Conservation (phyloP, 2,888 invertebrate species). For the Sphecodes monilicornis region DNA sequence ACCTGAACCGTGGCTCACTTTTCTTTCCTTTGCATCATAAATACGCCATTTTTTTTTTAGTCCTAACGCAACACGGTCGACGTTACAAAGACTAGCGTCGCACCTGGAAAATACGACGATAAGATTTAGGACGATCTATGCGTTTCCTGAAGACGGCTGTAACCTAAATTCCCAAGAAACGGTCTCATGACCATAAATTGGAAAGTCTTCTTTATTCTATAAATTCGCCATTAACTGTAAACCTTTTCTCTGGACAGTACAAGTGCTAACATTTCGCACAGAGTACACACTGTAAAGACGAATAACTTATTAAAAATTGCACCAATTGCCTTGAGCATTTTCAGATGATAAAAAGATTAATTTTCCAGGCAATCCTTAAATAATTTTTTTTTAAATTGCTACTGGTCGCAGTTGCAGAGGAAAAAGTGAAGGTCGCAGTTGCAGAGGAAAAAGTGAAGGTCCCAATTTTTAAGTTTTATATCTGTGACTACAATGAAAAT, state of each 20-base stretch:
- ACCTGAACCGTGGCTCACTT: not conserved
- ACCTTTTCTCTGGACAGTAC: not conserved
- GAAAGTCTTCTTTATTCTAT: constrained; percentile 3
- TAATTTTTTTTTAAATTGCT: too few relatives aligned
- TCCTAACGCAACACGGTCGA: not conserved
- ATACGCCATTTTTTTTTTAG: not conserved
- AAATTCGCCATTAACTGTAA: not conserved
- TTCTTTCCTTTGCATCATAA: not conserved
- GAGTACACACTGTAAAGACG: too few relatives aligned
- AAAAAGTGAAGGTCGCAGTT: too few relatives aligned
- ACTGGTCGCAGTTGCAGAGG: too few relatives aligned
- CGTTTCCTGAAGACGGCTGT: not conserved
- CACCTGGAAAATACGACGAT: not conserved
- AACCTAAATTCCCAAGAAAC: constrained; percentile 6
- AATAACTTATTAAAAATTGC: too few relatives aligned
- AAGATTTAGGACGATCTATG: not conserved
- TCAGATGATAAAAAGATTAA: too few relatives aligned
- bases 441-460: too few relatives aligned
- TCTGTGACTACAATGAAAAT: too few relatives aligned
- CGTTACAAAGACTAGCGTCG: not conserved
- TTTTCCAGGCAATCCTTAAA: too few relatives aligned
- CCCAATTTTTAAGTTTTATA: too few relatives aligned
- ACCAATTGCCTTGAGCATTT: too few relatives aligned
- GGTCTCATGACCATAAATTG: not conserved
- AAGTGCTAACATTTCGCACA: too few relatives aligned